Base-by-base conservation (phyloP, 2,888 invertebrate species). In the Catocala nupta region DNA sequence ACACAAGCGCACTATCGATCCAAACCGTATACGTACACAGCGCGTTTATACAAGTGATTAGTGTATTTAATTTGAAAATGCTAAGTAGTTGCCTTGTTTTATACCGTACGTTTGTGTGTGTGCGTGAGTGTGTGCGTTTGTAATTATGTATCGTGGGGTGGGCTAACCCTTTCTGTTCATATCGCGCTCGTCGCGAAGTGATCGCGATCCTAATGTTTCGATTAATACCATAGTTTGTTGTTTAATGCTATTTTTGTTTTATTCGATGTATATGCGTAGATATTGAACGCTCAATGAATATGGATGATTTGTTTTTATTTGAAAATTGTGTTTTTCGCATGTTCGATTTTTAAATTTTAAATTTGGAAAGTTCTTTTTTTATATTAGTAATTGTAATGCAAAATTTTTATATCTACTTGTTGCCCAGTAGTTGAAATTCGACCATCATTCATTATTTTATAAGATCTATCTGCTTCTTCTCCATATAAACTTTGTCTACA, bases 1-100 rank as follows among this genome's bases (percentile, higher is more conserved):
- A 89, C 91, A 93, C 91, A 91, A 68, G 85, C 82, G 84, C 83
- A 89, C 71, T 93, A 93, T 93, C 92, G 93, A 93, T 91, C 93
- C 83, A 62, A 59, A 63, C 74, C 65, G 70, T 88, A 82, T 92
- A 82, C 84, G 82, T 87, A 90, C 84, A 87, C 88, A 66, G 65
- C 81, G 83, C 88, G 90, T 90, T 90, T 91, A 91, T 91, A 92
- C 90, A 90, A 91, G 92, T 93, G 93, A 93, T 94, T 94, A 94
- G 93, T 93, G 93, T 93, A 92, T 93, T 93, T 94, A 93, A 94
- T 94, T 94, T 92, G 93, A 94, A 93, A 93, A 93, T 92, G 94
- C 91, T 93, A 93, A 94, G 93, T 92, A 93, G 93, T 93, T 92
- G 89, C 90, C 90, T 90, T 92, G 92, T 91, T 92, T 90, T 89